Evolutionary conservation across 1,140 invertebrate species (phyloP), one percentile per base, ranked within the genome.

Genomic region (Trichonephila clavipes): DNA sequence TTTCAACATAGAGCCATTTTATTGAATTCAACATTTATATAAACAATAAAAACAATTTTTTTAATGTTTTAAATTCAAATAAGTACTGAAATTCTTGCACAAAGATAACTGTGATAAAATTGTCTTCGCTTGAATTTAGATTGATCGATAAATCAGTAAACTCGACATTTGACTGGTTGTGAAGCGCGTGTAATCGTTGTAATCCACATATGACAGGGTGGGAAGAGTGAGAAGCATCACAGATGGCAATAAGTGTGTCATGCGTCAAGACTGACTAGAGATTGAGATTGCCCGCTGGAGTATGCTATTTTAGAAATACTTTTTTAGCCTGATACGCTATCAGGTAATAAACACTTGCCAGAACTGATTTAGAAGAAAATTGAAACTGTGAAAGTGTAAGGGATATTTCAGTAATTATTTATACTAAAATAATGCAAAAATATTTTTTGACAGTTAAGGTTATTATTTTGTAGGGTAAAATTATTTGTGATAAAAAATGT

Each of bases 151-250:
- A 77, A 77, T 77, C 72, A 34, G 14, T 77, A 34, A 77, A 77
- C 72, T 77, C 72, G 34, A 77, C 72, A 77, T 19, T 77, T 77
- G 72, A 77, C 40, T 77, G 72, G 28, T 40, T 77, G 72, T 77
- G 28, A 77, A 77, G 34, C 18, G 72, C 72, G 28, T 77, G 72
- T 77, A 77, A 77, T 77, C 72, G 72, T 77, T 77, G 28, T 77
- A 77, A 77, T 34, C 72, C 72, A 77, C 72, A 77, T 28, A 77
- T 77, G 72, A 77, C 72, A 77, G 72, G 14, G 14, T 34, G 72
- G 28, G 18, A 40, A 77, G 34, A 34, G 14, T 40, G 72, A 19
- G 72, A 77, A 77, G 72, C 72, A 40, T 34, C 72, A 34, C 72
- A 77, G 34, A 77, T 77, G 72, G 72, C 72, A 34, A 28, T 77